Conservation (phyloP, 2,113 vertebrate species). For the Pygoscelis adeliae region DNA sequence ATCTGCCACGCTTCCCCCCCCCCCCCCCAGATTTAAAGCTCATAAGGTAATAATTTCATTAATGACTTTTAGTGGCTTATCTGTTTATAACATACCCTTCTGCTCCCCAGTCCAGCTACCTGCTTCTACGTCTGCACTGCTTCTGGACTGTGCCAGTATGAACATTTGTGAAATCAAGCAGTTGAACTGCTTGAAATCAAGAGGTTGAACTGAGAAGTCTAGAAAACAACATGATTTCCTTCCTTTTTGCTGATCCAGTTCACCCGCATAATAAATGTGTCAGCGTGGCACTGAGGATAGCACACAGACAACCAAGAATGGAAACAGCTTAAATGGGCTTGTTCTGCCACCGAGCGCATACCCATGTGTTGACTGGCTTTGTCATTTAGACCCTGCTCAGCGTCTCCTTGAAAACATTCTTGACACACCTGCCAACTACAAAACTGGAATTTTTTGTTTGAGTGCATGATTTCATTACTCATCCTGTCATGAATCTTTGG, state of each 20-base stretch:
- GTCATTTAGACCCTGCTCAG: background rate
- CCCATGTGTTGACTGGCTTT: background rate
- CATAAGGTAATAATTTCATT: background rate
- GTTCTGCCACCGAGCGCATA: background rate
- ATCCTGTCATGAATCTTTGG: background rate
- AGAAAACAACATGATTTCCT: background rate
- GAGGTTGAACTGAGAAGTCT: background rate
- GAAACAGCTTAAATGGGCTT: background rate
- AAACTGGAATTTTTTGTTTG: background rate
- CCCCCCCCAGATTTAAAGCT: background rate
- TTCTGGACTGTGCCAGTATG: background rate
- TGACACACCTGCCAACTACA: background rate
- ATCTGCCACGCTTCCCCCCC: background rate
- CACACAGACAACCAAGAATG: background rate
- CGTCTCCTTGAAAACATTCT: background rate
- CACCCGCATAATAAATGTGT: background rate
- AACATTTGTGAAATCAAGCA: background rate
- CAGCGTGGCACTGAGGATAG: background rate
- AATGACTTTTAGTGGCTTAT: background rate
- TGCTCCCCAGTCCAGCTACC: background rate
- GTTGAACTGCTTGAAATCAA: background rate
- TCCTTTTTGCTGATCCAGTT: conserved; percentile 11
- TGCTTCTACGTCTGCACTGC: accelerated
- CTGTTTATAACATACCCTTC: background rate
- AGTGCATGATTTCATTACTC: background rate